Percentiles rank a stretch among this genome's conserved stretches.
phyloP scores from a whole-genome alignment of 2,888 invertebrate genomes.

The Oxytorus armatus region DNA sequence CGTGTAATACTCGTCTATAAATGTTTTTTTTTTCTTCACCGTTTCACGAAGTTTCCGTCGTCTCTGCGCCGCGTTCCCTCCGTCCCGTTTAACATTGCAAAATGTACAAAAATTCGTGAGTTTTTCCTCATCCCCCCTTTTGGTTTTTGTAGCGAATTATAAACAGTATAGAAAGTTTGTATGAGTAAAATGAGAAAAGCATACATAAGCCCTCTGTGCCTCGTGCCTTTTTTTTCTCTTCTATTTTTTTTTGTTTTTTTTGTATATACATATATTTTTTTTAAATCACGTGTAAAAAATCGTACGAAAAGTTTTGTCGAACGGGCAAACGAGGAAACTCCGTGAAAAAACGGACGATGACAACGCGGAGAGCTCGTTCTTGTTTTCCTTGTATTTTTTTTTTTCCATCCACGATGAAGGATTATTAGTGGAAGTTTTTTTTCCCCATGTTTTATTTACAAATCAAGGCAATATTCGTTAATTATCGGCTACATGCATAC shows the following conservation, averaged over 20 bases:
- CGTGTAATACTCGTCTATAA: conserved; percentile 43
- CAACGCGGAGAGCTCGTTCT: conserved; percentile 36
- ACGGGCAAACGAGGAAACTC: conserved; percentile 44
- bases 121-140: conserved; percentile 18
- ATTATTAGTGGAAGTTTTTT: conserved; percentile 78
- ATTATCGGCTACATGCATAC: conserved; percentile 77
- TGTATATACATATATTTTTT: too few species aligned
- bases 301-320: conserved; percentile 57
- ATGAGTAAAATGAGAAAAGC: conserved; percentile 51
- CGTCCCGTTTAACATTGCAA: conserved; percentile 60
- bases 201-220: background rate
- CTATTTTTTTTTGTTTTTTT: conserved; percentile 2
- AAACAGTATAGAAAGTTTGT: conserved; percentile 65
- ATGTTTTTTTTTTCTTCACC: conserved; percentile 44
- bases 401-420: conserved; percentile 57
- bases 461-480: conserved; percentile 83
- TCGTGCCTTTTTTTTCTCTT: conserved; percentile 29
- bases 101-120: conserved; percentile 77
- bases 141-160: conserved; percentile 71
- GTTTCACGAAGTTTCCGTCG: conserved; percentile 58
- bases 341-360: conserved; percentile 51
- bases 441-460: conserved; percentile 82
- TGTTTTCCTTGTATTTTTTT: conserved; percentile 29
- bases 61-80: conserved; percentile 19
- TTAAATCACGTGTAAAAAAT: conserved; percentile 61